Evolutionary conservation across 2,797 vertebrate species (phyloP).

Genomic region (Echiichthys vipera): DNA sequence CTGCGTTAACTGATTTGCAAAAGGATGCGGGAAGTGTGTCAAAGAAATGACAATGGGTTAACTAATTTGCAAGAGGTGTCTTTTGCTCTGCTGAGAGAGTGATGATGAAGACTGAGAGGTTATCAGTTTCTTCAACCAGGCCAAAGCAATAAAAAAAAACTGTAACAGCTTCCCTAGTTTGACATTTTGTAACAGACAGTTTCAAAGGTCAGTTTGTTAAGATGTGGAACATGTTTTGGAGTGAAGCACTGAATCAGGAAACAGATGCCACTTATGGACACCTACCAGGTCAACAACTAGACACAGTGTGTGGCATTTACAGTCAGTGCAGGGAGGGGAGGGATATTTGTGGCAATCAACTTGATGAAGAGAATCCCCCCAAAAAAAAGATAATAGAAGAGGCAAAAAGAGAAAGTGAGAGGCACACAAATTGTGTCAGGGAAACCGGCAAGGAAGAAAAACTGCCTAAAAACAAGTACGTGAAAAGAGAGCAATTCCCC

Average conservation of each 20-base stretch:
- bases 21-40: no score
- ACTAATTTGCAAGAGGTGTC: no score
- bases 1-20: no score
- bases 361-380: neutral
- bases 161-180: constrained; percentile 2
- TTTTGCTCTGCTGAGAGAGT: no score
- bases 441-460: constrained; percentile 12
- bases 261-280: constrained; percentile 11
- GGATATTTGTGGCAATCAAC: neutral
- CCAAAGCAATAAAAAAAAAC: no score
- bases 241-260: neutral
- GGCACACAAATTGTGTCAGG: neutral
- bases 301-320: neutral
- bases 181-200: neutral
- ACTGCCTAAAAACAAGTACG: neutral
- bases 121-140: no score
- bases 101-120: no score
- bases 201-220: neutral
- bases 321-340: neutral
- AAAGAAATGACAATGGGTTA: no score
- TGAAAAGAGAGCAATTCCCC: constrained; percentile 15
- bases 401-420: neutral
- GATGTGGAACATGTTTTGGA: neutral
- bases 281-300: neutral
- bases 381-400: neutral